Base-by-base conservation (phyloP, 2,797 vertebrate species). In the Vipera latastei region DNA sequence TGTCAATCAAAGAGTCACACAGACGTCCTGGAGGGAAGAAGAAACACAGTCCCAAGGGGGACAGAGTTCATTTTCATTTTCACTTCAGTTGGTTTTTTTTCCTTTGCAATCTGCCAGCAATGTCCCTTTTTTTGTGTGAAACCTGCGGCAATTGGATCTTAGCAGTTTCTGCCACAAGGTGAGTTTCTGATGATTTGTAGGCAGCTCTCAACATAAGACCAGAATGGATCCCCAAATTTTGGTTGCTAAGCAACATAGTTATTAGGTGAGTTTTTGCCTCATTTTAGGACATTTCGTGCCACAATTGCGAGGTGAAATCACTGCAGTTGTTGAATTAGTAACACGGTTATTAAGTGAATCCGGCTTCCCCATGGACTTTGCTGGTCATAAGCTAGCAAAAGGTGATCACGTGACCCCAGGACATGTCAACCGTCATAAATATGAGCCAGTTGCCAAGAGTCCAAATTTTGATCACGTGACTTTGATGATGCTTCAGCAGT, bases 1-100 rank as follows among this genome's bases (percentile, higher is more conserved):
- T 96, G 51, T 97, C 96, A 32, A 94, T 92, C 90, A 95, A 38
- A 38, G 95, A 93, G 69, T 97, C 97, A 92, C 97, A 97, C 89
- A 93, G 85, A 38, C 92, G 94, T 73, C 97, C 97, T 97, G 91
- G 12, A 38, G 26, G 55, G 61, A 59, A 22, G 22, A 28, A 88
- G 3, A 12, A 38, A 88, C 8, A 53, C 59, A 87, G 20, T 1
- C 12, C 3, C 57, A 2, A 28, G 48, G 51, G 2, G 51, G 18
- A 59, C 4, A 59, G 6, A 78, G 32, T 83, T 44, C 3, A 18
- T 44, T 25, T 78, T 83, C 4, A 48, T 11, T 48, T 83, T 48
- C 25, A 48, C 73, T 48, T 83, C 20, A 4, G 38, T 48, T 83
- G 3, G 38, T 48, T 48, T 32, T 44, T 78, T 78, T 38, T 78